phyloP scores from a whole-genome alignment of 2,113 vertebrate genomes.

The Saimiri boliviensis region DNA sequence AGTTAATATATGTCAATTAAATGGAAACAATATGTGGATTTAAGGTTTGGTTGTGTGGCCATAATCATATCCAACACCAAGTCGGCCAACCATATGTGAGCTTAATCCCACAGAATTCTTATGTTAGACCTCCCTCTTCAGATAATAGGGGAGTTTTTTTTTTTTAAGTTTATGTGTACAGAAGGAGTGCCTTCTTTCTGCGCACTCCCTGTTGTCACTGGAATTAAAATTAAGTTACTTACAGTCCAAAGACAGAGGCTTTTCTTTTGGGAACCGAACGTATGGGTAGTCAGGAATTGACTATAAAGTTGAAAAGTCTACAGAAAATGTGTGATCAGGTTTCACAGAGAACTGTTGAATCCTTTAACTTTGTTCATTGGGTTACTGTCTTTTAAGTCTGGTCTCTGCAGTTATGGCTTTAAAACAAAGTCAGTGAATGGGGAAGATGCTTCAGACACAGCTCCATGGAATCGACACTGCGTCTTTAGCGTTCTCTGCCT shows the following conservation, averaged over 20 bases:
- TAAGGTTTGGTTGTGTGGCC: slow-evolving; percentile 58
- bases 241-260: slow-evolving; percentile 17
- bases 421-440: not conserved
- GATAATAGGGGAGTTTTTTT: not conserved
- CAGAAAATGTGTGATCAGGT: not conserved
- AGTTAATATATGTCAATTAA: slow-evolving; percentile 57
- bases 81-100: slow-evolving; percentile 77
- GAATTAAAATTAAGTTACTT: slow-evolving; percentile 50
- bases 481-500: not conserved
- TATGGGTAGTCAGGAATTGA: not conserved
- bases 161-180: not conserved
- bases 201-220: slow-evolving; percentile 10
- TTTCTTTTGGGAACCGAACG: not conserved
- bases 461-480: not conserved
- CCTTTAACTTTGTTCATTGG: not conserved
- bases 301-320: not conserved
- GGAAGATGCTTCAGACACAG: not conserved
- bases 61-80: slow-evolving; percentile 36
- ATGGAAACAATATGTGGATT: slow-evolving; percentile 66
- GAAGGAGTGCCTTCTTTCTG: slow-evolving; percentile 16
- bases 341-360: not conserved
- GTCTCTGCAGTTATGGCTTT: not conserved
- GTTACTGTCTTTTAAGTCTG: not conserved
- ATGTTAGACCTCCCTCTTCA: slow-evolving; percentile 30
- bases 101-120: slow-evolving; percentile 7